These are phyloP conservation scores for Dascyllus trimaculatus DNA, from an alignment of 2,113 vertebrate species.

Conservation along the genomic window DNA sequence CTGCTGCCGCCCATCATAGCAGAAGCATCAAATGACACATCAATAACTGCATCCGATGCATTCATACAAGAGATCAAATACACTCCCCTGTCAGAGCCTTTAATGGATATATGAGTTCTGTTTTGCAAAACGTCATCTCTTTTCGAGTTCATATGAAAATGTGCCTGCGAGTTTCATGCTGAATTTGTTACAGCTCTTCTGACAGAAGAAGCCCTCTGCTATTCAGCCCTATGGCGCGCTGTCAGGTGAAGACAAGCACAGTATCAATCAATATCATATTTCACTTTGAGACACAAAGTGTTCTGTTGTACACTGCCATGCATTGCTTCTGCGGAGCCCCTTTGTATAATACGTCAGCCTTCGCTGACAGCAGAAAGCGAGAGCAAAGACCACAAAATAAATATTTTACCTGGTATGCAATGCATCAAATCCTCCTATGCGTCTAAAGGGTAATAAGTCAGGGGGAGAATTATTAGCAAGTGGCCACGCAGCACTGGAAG, in stretches of 20 bases:
- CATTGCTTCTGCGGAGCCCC: conserved; percentile 43
- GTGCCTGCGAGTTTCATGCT: background rate
- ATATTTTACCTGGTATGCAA: conserved; percentile 56
- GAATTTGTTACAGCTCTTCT: conserved; percentile 24
- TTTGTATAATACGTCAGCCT: conserved; percentile 62
- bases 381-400: conserved; percentile 62
- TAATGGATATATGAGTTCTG: background rate
- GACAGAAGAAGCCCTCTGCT: conserved; percentile 29
- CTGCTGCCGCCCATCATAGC: background rate
- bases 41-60: background rate
- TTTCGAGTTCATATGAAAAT: conserved; percentile 12
- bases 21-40: conserved; percentile 1
- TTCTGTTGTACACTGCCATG: conserved; percentile 58
- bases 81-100: background rate
- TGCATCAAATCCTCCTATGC: conserved; percentile 49
- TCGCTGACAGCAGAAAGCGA: conserved; percentile 49
- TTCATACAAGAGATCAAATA: background rate
- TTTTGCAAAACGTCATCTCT: background rate
- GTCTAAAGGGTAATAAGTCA: conserved; percentile 57
- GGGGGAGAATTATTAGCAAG: conserved; percentile 50
- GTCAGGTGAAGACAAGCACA: conserved; percentile 44
- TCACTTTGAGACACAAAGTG: conserved; percentile 62
- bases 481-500: conserved; percentile 23
- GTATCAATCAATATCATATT: conserved; percentile 69
- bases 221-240: conserved; percentile 31